A percentile compares a stretch with the other conserved stretches of the same genome.
Evolutionary conservation across 2,113 vertebrate genomes (phyloP).

Genomic region (Phaethornis superciliosus): DNA sequence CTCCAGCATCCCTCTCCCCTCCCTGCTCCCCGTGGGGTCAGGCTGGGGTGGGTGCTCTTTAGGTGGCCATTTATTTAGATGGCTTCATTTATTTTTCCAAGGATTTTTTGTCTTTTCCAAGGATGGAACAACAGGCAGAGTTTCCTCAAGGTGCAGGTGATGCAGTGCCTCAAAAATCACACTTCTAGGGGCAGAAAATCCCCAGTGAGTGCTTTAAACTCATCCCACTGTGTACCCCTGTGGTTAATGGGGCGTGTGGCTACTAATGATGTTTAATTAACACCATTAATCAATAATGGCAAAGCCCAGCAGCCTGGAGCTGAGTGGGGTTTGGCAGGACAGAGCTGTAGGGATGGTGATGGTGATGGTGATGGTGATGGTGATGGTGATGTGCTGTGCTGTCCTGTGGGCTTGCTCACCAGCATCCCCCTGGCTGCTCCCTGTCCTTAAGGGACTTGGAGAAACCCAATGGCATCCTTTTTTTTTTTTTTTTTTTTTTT

Average conservation of each 20-base stretch:
- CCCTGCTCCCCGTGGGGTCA: fast-evolving
- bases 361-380: no score
- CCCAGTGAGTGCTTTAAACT: background rate
- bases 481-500: background rate
- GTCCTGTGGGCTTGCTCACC: no score
- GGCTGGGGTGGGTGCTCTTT: fast-evolving
- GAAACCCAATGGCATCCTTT: fast-evolving
- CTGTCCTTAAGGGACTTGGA: background rate
- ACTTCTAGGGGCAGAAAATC: background rate
- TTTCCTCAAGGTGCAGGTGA: background rate
- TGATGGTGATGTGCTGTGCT: no score
- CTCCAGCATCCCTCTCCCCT: background rate
- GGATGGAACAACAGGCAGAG: background rate
- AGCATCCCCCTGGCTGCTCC: no score
- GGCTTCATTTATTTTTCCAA: background rate
- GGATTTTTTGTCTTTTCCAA: background rate
- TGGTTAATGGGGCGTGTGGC: fast-evolving
- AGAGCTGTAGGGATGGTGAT: no score
- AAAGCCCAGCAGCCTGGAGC: no score
- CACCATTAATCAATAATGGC: no score
- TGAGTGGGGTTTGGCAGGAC: no score
- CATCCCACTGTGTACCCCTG: fast-evolving
- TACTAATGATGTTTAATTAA: background rate
- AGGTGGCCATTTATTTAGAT: background rate
- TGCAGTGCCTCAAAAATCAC: fast-evolving